These are phyloP conservation scores for Pandemis heparana DNA, from an alignment of 2,888 invertebrate genomes.

Conservation along the genomic window DNA sequence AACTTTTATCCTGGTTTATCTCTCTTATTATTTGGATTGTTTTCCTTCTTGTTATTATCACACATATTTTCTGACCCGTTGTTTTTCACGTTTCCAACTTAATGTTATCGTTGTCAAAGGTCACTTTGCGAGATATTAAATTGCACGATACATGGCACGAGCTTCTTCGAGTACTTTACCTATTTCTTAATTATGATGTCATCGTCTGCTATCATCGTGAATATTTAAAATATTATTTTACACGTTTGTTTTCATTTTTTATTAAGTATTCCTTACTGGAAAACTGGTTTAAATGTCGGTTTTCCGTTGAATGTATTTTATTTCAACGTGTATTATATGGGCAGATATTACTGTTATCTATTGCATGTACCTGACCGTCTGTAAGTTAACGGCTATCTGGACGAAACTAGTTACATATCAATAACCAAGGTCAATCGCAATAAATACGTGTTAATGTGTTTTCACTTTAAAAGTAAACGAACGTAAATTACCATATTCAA, in stretches of 20 bases:
- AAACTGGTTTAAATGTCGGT: no score
- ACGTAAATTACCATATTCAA: no score
- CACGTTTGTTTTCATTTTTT: neutral
- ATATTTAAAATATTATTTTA: neutral
- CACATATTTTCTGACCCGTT: slow-evolving; percentile 13
- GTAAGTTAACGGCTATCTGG: neutral
- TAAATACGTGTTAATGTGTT: neutral
- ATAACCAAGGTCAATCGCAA: neutral
- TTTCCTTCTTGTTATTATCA: slow-evolving; percentile 7
- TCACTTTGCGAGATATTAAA: slow-evolving; percentile 15
- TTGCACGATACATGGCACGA: slow-evolving; percentile 18
- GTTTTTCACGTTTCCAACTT: slow-evolving; percentile 21
- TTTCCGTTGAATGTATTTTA: no score
- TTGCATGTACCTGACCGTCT: neutral
- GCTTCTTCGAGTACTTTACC: neutral
- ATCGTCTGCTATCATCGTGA: neutral
- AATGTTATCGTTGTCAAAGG: slow-evolving; percentile 27
- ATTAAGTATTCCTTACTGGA: neutral
- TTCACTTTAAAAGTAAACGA: neutral
- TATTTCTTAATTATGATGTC: neutral
- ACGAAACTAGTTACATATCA: neutral
- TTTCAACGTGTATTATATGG: no score
- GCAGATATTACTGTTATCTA: neutral
- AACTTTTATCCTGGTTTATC: no score
- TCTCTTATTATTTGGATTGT: slow-evolving; percentile 3